A percentile compares a stretch with the other conserved stretches of the same genome.
These are phyloP conservation scores for Pteruthius melanotis DNA, from an alignment of 2,113 vertebrate species.

Conservation along the genomic window DNA sequence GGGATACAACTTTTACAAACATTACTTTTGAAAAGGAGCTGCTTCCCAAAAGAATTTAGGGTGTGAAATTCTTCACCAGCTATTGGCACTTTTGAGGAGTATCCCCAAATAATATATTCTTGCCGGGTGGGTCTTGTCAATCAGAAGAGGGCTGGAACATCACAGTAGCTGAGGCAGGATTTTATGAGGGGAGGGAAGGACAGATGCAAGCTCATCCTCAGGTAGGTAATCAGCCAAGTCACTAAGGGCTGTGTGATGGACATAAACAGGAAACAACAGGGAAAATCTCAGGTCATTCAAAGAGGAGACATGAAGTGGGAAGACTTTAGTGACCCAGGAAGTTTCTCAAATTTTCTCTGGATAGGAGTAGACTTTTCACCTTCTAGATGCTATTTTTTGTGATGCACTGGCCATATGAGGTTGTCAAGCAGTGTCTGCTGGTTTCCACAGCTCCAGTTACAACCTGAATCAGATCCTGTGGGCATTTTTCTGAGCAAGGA, in stretches of 20 bases:
- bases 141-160: neutral
- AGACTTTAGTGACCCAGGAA: neutral
- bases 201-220: neutral
- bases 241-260: neutral
- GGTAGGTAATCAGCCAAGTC: neutral
- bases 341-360: neutral
- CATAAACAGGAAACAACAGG: neutral
- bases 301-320: neutral
- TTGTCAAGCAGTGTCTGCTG: neutral
- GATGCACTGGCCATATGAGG: accelerated
- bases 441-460: neutral
- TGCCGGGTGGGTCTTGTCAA: neutral
- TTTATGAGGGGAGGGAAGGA: neutral
- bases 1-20: neutral
- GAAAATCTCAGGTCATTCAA: neutral
- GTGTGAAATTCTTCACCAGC: neutral
- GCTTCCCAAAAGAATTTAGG: neutral
- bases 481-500: neutral
- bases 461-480: neutral
- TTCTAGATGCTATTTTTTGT: neutral
- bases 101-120: neutral
- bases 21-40: neutral
- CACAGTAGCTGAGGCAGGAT: neutral
- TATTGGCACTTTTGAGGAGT: neutral
- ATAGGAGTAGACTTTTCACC: neutral